Base-by-base conservation (phyloP, 1,140 invertebrate genomes). In the Nixonia krombeini region DNA sequence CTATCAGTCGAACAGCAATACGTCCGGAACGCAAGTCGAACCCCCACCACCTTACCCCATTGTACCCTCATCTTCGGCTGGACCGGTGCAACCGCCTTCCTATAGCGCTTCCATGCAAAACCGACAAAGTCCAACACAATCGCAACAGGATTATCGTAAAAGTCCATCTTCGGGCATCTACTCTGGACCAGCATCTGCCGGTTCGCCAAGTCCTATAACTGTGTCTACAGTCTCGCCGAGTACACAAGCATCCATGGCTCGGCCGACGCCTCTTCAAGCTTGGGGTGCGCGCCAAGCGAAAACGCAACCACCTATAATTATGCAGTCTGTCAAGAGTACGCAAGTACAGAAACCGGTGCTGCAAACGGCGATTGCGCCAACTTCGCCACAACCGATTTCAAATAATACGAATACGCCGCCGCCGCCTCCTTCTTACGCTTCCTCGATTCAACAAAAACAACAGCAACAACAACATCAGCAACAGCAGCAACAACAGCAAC, bases 261-360 rank as follows among this genome's bases (percentile, higher is more conserved):
- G 90, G 65, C 92, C 93, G 1, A 92, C 91, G 37, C 91, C 92
- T 1, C 81, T 92, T 13, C 90, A 91, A 74, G 89, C 91, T 37
- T 92, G 91, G 90, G 89, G 91, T n/a, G 91, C 91, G 35, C 87
- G 93, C 31, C 91, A 93, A 77, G 91, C 93, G 10, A 92, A 94
- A 72, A 92, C 91, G 0, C 95, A 97, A 74, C 91, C 94, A 9
- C 95, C 95, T 0, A 94, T 97, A 50, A 96, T 97, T 23, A 97
- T 97, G 95, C 95, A 97, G 78, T 95, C 94, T 15, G 96, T 97
- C 0, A 96, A 96, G 78, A 96, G 94, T 86, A 96, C 94, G 0
- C 94, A 96, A 80, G 95, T 97, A 3, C 94, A 96, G 74, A 97
- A 97, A 81, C 96, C 96, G 0, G 90, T 96, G 0, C 83, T 97